Evolutionary conservation across 2,113 vertebrate genomes (phyloP).

Genomic region (Anas platyrhynchos): DNA sequence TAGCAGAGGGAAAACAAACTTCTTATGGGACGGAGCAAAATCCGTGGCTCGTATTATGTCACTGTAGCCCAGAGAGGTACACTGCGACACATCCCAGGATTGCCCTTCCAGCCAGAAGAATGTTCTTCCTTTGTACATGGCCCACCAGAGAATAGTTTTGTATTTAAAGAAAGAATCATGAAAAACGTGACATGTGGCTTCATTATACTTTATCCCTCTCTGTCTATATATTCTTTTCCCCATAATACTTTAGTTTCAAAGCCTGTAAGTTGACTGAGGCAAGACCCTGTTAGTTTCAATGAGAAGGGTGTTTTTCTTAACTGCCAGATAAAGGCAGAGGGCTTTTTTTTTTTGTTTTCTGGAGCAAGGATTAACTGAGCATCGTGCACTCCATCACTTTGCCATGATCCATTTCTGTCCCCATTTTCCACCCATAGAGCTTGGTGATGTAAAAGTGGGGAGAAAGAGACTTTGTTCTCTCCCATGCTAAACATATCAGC

Average conservation of each 20-base stretch:
- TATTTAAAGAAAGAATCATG: neutral
- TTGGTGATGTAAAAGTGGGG: neutral
- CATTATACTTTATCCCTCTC: neutral
- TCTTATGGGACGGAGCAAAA: neutral
- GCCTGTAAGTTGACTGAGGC: neutral
- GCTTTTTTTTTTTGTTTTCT: neutral
- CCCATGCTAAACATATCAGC: neutral
- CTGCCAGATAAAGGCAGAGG: neutral
- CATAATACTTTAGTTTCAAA: neutral
- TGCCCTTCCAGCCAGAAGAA: neutral
- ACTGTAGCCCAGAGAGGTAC: neutral
- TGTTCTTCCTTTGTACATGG: neutral
- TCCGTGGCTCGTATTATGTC: neutral
- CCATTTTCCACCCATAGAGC: neutral
- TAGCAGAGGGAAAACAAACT: neutral
- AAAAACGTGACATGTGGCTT: neutral
- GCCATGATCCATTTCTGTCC: neutral
- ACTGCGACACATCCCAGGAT: neutral
- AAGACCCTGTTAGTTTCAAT: neutral
- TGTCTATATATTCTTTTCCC: neutral
- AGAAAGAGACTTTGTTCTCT: neutral
- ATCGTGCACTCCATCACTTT: neutral
- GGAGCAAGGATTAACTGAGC: neutral
- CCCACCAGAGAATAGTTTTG: neutral
- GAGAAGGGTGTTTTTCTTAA: neutral